These are phyloP conservation scores for Sphyrna mokarran DNA, from an alignment of 2,113 vertebrate species.

Conservation along the genomic window DNA sequence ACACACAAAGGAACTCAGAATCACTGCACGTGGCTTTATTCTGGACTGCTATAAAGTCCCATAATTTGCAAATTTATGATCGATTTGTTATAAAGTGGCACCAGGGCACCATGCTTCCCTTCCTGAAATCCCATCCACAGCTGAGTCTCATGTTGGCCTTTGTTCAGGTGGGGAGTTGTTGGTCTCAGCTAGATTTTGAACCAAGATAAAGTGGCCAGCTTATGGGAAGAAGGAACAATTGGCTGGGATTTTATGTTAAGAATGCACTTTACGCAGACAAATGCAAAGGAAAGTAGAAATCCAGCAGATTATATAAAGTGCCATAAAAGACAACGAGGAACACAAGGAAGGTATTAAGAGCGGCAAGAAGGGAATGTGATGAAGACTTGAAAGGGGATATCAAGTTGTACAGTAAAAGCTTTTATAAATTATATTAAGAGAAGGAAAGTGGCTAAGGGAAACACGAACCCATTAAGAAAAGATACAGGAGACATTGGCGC, in stretches of 20 bases:
- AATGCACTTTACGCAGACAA: neutral
- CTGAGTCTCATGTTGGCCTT: neutral
- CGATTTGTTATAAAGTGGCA: neutral
- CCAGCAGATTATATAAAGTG: neutral
- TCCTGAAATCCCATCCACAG: neutral
- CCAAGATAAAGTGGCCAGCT: neutral
- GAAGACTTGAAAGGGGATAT: neutral
- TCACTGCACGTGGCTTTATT: neutral
- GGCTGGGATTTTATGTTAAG: neutral
- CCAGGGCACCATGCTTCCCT: neutral
- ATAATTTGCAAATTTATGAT: neutral
- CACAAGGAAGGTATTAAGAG: slow-evolving; percentile 21
- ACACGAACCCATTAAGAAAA: neutral
- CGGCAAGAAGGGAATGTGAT: neutral
- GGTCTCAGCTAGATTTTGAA: slow-evolving; percentile 11
- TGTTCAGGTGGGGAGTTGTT: neutral
- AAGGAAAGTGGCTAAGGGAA: neutral
- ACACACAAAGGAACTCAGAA: neutral
- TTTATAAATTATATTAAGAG: neutral
- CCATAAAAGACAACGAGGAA: slow-evolving; percentile 9
- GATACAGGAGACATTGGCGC: neutral
- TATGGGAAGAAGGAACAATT: slow-evolving; percentile 1
- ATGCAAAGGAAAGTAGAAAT: neutral
- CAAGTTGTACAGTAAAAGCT: neutral
- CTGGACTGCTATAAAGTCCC: neutral